Evolutionary conservation across 2,888 invertebrate species (phyloP).

Genomic region (Mechanitis mazaeus): DNA sequence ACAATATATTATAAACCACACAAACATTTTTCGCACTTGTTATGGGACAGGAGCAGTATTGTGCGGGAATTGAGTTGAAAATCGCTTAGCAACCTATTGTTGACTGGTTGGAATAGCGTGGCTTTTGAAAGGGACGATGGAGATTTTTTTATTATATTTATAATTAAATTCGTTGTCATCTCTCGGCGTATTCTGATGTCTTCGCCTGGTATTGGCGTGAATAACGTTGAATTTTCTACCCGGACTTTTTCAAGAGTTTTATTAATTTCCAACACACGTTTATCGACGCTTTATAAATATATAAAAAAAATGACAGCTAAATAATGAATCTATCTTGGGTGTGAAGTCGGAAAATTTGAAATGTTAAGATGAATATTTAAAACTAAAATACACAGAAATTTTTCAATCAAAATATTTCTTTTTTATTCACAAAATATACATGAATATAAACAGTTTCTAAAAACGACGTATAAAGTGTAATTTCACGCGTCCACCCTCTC

Average conservation of each 20-base stretch:
- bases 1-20: constrained; percentile 63
- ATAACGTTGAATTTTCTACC: constrained; percentile 56
- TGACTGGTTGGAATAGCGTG: constrained; percentile 38
- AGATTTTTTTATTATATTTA: constrained; percentile 73
- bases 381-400: neutral
- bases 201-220: constrained; percentile 70
- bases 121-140: constrained; percentile 64
- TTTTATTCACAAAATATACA: neutral
- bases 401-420: neutral
- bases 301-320: constrained; percentile 26
- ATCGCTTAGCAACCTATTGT: constrained; percentile 44
- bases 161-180: constrained; percentile 76
- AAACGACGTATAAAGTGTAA: constrained; percentile 37
- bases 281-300: constrained; percentile 20
- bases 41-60: constrained; percentile 35
- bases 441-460: constrained; percentile 24
- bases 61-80: constrained; percentile 44
- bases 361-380: neutral
- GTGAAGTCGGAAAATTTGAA: neutral
- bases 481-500: constrained; percentile 45
- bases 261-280: constrained; percentile 45
- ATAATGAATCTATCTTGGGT: constrained; percentile 15
- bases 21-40: constrained; percentile 38
- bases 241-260: constrained; percentile 50
- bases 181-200: constrained; percentile 59